phyloP scores from a whole-genome alignment of 1,140 invertebrate species.

The Drosophila orosa region DNA sequence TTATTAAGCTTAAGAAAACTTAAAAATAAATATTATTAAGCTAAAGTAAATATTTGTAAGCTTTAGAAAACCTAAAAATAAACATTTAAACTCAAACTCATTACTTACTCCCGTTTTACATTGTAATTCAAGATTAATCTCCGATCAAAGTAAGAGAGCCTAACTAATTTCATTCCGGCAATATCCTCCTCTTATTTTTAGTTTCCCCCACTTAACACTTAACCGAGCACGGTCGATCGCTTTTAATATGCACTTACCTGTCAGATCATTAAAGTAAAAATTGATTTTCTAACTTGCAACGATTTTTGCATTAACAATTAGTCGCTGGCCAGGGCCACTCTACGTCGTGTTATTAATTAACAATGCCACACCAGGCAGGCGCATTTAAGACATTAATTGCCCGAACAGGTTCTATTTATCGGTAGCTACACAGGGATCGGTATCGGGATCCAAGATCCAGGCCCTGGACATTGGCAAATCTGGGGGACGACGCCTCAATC shows the following conservation, averaged over 20 bases:
- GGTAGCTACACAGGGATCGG: neutral
- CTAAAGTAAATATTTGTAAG: neutral
- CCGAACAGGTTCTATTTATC: slow-evolving; percentile 61
- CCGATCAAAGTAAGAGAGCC: slow-evolving; percentile 2
- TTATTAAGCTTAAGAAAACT: neutral
- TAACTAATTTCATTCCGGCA: slow-evolving; percentile 6
- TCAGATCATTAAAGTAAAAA: slow-evolving; percentile 83
- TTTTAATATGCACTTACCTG: slow-evolving; percentile 76
- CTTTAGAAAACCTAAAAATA: neutral
- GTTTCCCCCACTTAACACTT: slow-evolving; percentile 47
- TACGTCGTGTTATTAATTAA: slow-evolving; percentile 78
- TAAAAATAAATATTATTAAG: neutral
- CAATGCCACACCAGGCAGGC: slow-evolving; percentile 79
- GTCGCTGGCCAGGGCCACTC: slow-evolving; percentile 18
- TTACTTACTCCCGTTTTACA: neutral
- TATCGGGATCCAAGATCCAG: neutral
- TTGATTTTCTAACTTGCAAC: slow-evolving; percentile 83
- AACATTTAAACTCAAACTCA: neutral
- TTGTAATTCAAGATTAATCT: slow-evolving; percentile 11
- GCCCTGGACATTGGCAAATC: slow-evolving; percentile 1
- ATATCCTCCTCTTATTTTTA: slow-evolving; percentile 23
- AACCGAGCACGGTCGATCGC: slow-evolving; percentile 3
- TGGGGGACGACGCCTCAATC: slow-evolving; percentile 67
- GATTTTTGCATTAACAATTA: slow-evolving; percentile 83
- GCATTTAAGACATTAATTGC: slow-evolving; percentile 81